Conservation (phyloP, 2,113 vertebrate species). For the Callithrix jacchus region DNA sequence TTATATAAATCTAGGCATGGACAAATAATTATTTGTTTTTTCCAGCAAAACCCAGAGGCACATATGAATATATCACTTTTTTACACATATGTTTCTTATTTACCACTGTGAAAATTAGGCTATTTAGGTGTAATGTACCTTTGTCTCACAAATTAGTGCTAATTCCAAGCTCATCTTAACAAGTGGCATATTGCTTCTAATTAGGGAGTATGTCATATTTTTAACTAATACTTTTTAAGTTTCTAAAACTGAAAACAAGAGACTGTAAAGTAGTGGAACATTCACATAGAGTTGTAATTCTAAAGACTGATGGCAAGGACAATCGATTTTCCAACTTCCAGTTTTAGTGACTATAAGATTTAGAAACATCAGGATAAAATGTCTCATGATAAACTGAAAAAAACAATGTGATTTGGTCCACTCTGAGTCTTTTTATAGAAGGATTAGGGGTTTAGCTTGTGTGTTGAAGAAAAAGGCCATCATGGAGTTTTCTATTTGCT, state of each 20-base stretch:
- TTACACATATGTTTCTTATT: neutral
- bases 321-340: neutral
- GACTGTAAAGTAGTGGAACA: neutral
- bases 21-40: neutral
- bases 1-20: neutral
- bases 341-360: slow-evolving; percentile 44
- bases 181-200: neutral
- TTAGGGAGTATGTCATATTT: neutral
- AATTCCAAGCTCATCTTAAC: rapidly evolving
- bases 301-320: neutral
- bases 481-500: neutral
- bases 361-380: slow-evolving; percentile 7
- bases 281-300: neutral
- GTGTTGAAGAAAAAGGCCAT: neutral
- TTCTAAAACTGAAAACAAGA: neutral
- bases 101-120: neutral
- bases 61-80: neutral
- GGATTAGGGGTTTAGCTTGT: neutral
- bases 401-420: neutral
- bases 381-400: neutral
- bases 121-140: neutral
- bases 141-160: neutral
- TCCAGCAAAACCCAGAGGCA: neutral
- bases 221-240: slow-evolving; percentile 27
- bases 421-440: neutral